phyloP scores from a whole-genome alignment of 2,888 invertebrate genomes.

The Myopa tessellatipennis region DNA sequence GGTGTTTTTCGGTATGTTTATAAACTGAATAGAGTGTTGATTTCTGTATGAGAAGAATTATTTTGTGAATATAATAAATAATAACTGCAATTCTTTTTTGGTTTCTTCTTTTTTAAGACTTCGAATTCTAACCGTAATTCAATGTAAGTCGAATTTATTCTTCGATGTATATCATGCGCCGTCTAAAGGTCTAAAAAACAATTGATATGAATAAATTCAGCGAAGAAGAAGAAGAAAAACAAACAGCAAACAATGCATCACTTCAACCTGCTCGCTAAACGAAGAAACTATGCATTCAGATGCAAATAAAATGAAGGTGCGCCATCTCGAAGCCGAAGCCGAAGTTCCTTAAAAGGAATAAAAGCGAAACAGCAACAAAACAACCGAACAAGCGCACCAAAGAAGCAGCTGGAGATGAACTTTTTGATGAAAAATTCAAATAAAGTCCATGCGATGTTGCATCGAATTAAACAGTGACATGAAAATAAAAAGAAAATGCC shows the following conservation, averaged over 20 bases:
- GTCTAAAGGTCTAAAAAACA: not conserved
- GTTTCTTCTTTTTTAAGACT: too few relatives aligned
- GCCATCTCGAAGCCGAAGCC: conserved; percentile 8
- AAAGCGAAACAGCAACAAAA: not conserved
- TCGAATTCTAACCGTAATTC: too few relatives aligned
- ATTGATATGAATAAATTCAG: not conserved
- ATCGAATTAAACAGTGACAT: too few relatives aligned
- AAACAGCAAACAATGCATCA: not conserved
- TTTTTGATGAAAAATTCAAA: not conserved
- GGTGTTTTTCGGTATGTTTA: too few relatives aligned
- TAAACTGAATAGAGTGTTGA: too few relatives aligned
- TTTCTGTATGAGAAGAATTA: too few relatives aligned
- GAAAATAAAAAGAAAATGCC: too few relatives aligned
- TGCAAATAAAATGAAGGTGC: conserved; percentile 23
- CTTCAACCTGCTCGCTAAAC: conserved; percentile 19
- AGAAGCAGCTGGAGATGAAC: not conserved
- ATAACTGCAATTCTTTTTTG: too few relatives aligned
- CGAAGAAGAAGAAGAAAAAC: not conserved
- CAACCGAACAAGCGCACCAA: not conserved
- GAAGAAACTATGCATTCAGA: conserved; percentile 8
- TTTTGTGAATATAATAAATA: too few relatives aligned
- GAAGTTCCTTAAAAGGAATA: conserved; percentile 25
- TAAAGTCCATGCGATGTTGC: too few relatives aligned
- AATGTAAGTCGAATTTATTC: too few relatives aligned
- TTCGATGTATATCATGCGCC: too few relatives aligned